A percentile compares a stretch with the other conserved stretches of the same genome.
Evolutionary conservation across 1,140 invertebrate genomes (phyloP).

Genomic region (Trigoniulus corallinus): DNA sequence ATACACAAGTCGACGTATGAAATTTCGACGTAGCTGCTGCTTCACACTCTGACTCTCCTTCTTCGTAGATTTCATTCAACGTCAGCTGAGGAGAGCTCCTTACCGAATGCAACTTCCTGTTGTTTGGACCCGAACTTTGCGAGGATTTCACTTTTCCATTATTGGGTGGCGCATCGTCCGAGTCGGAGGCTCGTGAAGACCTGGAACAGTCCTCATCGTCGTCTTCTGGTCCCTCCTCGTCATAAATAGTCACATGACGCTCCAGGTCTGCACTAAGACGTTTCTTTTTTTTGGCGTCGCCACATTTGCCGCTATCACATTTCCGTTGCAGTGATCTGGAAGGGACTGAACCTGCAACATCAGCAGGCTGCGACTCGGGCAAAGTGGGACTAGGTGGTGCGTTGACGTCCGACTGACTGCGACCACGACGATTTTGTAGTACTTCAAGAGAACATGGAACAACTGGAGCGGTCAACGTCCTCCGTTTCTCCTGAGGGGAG

Average conservation of each 20-base stretch:
- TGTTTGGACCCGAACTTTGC: conserved; percentile 11
- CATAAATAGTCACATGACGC: background rate
- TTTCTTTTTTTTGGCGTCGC: background rate
- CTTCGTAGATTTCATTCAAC: conserved; percentile 54
- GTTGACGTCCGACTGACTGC: too few relatives aligned
- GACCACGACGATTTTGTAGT: too few relatives aligned
- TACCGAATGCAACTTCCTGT: conserved; percentile 30
- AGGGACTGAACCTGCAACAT: background rate
- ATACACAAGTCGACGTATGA: background rate
- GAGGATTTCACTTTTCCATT: background rate
- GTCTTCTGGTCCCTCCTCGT: background rate
- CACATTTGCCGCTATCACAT: background rate
- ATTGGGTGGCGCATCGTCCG: too few relatives aligned
- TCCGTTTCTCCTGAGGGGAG: background rate
- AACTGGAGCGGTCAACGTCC: background rate
- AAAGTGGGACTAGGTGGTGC: background rate
- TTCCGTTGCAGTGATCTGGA: too few relatives aligned
- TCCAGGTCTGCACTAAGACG: background rate
- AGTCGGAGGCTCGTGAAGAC: background rate
- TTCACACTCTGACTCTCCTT: conserved; percentile 31
- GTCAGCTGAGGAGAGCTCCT: conserved; percentile 40
- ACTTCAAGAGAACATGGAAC: too few relatives aligned
- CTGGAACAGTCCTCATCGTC: background rate
- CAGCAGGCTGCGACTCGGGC: background rate
- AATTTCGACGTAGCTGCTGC: conserved; percentile 8